Conservation (phyloP, 2,113 vertebrate species). For the Pseudopipra pipra region DNA sequence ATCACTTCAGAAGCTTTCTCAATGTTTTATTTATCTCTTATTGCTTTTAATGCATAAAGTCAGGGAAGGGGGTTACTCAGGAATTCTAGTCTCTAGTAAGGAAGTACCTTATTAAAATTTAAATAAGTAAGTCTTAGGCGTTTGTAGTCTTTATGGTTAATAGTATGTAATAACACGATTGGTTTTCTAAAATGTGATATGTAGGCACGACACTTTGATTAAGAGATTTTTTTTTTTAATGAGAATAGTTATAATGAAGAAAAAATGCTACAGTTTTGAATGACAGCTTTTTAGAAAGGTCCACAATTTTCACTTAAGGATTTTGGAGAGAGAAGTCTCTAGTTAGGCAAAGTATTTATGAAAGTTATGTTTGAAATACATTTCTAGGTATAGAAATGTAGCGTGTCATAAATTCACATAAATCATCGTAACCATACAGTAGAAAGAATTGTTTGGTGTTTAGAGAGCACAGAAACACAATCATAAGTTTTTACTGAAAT, state of each 20-base stretch:
- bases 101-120: constrained; percentile 35
- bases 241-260: neutral
- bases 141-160: neutral
- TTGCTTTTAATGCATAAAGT: constrained; percentile 68
- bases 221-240: neutral
- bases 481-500: neutral
- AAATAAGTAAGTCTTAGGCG: neutral
- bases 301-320: neutral
- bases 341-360: neutral
- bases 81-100: neutral
- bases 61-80: constrained; percentile 28
- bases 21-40: constrained; percentile 80
- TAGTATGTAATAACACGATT: neutral
- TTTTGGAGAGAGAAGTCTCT: neutral
- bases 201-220: neutral
- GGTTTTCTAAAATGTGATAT: neutral
- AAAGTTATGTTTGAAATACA: neutral
- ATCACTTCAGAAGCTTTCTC: constrained; percentile 78
- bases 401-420: neutral
- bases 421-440: neutral
- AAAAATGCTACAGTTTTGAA: neutral
- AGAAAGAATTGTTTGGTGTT: neutral
- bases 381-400: neutral
- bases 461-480: neutral
- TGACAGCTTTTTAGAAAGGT: neutral